These are phyloP conservation scores for Drosophila quinaria DNA, from an alignment of 2,888 invertebrate genomes.

Conservation along the genomic window DNA sequence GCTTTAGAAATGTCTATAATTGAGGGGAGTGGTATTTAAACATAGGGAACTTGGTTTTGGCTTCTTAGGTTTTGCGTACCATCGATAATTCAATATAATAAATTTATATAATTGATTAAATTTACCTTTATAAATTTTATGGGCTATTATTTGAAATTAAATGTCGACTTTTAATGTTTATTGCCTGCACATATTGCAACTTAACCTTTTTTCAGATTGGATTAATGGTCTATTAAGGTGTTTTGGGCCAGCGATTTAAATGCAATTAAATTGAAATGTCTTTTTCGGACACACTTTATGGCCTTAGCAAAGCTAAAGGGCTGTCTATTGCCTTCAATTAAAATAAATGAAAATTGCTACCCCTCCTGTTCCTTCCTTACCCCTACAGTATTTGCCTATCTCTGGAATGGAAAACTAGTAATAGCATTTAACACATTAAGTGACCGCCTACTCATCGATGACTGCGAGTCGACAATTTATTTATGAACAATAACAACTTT, in stretches of 20 bases:
- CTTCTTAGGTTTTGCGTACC: conserved; percentile 7
- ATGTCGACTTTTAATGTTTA: conserved; percentile 62
- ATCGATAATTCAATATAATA: conserved; percentile 45
- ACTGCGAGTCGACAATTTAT: conserved; percentile 60
- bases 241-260: conserved; percentile 66
- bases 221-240: conserved; percentile 76
- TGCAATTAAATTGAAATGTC: conserved; percentile 72
- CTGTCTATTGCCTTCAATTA: conserved; percentile 59
- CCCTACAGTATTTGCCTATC: not conserved
- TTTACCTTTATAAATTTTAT: conserved; percentile 56
- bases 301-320: conserved; percentile 30
- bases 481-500: conserved; percentile 68
- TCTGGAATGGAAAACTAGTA: conserved; percentile 41
- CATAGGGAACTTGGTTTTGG: not conserved
- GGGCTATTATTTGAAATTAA: conserved; percentile 50
- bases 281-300: conserved; percentile 51
- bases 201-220: conserved; percentile 38
- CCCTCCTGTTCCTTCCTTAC: too few species aligned
- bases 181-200: conserved; percentile 65
- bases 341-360: conserved; percentile 70
- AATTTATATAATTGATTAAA: conserved; percentile 60
- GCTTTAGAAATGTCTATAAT: conserved; percentile 2
- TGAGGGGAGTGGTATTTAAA: not conserved
- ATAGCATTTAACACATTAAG: conserved; percentile 61
- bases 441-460: conserved; percentile 58